phyloP scores from a whole-genome alignment of 2,888 invertebrate species.

The Trichopria drosophilae region DNA sequence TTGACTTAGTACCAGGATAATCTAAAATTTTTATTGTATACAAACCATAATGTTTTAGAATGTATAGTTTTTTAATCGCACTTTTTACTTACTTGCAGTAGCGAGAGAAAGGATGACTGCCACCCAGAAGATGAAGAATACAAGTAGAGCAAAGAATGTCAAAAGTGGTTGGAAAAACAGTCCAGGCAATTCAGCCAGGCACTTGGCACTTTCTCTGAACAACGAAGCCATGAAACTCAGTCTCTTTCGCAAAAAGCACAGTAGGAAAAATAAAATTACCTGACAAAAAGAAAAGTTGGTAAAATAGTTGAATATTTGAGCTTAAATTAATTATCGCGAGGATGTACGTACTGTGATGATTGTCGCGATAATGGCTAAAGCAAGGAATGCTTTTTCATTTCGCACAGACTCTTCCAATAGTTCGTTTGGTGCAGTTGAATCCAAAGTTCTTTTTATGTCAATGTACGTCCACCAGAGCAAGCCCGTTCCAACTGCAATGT shows the following conservation, averaged over 20 bases:
- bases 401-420: slow-evolving; percentile 76
- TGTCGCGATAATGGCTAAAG: slow-evolving; percentile 83
- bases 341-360: slow-evolving; percentile 75
- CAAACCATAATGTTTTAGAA: not conserved
- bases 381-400: slow-evolving; percentile 84
- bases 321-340: slow-evolving; percentile 3
- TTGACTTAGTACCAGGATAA: slow-evolving; percentile 54
- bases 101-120: slow-evolving; percentile 80
- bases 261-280: slow-evolving; percentile 73
- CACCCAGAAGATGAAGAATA: slow-evolving; percentile 86
- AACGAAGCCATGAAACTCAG: slow-evolving; percentile 81
- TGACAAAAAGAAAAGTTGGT: slow-evolving; percentile 53
- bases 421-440: slow-evolving; percentile 60
- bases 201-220: slow-evolving; percentile 88
- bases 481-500: slow-evolving; percentile 65
- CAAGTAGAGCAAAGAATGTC: slow-evolving; percentile 76
- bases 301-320: slow-evolving; percentile 5
- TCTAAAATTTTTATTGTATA: slow-evolving; percentile 41
- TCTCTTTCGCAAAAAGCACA: slow-evolving; percentile 77
- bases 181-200: slow-evolving; percentile 80
- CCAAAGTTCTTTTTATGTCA: slow-evolving; percentile 70
- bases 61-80: not conserved
- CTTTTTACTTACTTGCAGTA: slow-evolving; percentile 74
- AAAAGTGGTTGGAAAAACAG: slow-evolving; percentile 82
- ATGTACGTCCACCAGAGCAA: slow-evolving; percentile 89